phyloP scores from a whole-genome alignment of 1,140 invertebrate genomes.

The Bombyx mori region DNA sequence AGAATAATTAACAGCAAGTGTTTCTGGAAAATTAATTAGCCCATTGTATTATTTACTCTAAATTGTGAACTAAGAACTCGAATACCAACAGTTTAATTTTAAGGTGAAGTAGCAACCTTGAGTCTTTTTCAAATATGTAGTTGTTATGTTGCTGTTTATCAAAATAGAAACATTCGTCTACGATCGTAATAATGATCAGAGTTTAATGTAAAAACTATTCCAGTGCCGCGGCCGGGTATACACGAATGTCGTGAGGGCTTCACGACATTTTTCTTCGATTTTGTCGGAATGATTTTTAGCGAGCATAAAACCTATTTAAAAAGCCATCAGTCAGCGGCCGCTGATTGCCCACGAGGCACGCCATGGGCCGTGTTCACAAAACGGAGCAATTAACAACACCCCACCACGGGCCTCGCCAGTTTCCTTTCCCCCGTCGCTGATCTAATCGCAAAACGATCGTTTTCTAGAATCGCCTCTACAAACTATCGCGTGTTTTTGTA shows the following conservation, averaged over 20 bases:
- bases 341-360: constrained; percentile 63
- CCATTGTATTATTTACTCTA: too few relatives aligned
- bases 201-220: neutral
- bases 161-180: too few relatives aligned
- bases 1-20: too few relatives aligned
- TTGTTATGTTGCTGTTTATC: too few relatives aligned
- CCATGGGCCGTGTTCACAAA: constrained; percentile 68
- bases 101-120: too few relatives aligned
- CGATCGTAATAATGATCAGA: neutral
- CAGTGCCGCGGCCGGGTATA: too few relatives aligned
- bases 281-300: constrained; percentile 60
- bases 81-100: too few relatives aligned
- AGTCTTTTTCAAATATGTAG: too few relatives aligned
- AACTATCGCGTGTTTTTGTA: constrained; percentile 58
- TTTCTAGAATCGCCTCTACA: constrained; percentile 69
- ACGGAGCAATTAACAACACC: constrained; percentile 67
- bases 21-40: too few relatives aligned
- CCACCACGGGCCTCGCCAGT: constrained; percentile 20
- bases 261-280: constrained; percentile 50
- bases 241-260: constrained; percentile 9
- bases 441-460: constrained; percentile 70
- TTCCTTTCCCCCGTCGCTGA: constrained; percentile 36
- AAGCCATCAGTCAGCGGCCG: constrained; percentile 66
- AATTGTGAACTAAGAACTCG: too few relatives aligned
- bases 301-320: constrained; percentile 70